Percentiles rank a stretch among this genome's conserved stretches.
These are phyloP conservation scores for Coleophora flavipennella DNA, from an alignment of 2,888 invertebrate species.

Conservation along the genomic window DNA sequence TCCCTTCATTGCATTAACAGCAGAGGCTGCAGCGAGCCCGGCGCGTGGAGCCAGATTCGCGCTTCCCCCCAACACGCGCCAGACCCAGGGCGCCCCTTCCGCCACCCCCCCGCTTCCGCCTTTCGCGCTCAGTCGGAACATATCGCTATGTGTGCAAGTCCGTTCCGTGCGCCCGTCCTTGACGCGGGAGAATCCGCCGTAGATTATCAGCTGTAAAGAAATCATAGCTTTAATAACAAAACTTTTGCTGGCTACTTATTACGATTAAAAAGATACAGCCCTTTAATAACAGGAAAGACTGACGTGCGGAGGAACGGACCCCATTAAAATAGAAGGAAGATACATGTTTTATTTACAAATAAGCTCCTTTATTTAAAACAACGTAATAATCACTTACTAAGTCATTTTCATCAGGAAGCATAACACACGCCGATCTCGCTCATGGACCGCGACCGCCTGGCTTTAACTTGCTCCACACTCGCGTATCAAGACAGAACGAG, in stretches of 20 bases:
- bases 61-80: conserved; percentile 9
- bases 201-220: conserved; percentile 45
- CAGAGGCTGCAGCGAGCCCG: conserved; percentile 59
- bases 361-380: too few species aligned
- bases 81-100: background rate
- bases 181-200: conserved; percentile 61
- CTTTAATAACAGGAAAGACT: too few species aligned
- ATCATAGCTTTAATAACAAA: too few species aligned
- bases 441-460: conserved; percentile 78
- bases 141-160: conserved; percentile 55
- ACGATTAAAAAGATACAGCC: too few species aligned
- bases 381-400: conserved; percentile 52
- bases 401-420: conserved; percentile 70
- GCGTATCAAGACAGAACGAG: conserved; percentile 84
- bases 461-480: conserved; percentile 83
- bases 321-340: too few species aligned
- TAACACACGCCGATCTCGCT: conserved; percentile 86
- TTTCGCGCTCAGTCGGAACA: conserved; percentile 37
- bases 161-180: conserved; percentile 51
- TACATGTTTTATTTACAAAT: too few species aligned
- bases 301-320: too few species aligned
- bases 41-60: conserved; percentile 62
- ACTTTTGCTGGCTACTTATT: too few species aligned
- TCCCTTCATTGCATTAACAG: conserved; percentile 75
- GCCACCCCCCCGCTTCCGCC: background rate